A percentile compares a stretch with the other conserved stretches of the same genome.
These are phyloP conservation scores for Sebastiscus tertius DNA, from an alignment of 2,797 vertebrate genomes.

Conservation along the genomic window DNA sequence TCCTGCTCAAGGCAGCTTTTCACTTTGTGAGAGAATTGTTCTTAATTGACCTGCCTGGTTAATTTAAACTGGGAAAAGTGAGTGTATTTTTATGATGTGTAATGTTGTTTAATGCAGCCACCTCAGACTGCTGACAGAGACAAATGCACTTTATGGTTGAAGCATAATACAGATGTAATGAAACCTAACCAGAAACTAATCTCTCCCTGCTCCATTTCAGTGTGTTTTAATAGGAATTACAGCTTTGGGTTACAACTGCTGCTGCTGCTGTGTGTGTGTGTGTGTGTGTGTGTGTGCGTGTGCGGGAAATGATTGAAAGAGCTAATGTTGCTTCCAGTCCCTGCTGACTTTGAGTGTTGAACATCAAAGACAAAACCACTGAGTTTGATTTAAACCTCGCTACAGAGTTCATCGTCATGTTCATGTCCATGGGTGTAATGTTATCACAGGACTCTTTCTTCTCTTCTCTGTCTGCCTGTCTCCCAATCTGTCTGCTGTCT, in stretches of 20 bases:
- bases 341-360: slow-evolving; percentile 51
- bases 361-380: slow-evolving; percentile 63
- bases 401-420: slow-evolving; percentile 44
- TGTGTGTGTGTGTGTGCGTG: background rate
- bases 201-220: slow-evolving; percentile 36
- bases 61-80: slow-evolving; percentile 27
- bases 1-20: slow-evolving; percentile 26
- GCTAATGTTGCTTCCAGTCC: slow-evolving; percentile 46
- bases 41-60: slow-evolving; percentile 44
- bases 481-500: slow-evolving; percentile 32
- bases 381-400: slow-evolving; percentile 54
- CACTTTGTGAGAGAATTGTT: slow-evolving; percentile 27
- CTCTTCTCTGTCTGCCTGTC: slow-evolving; percentile 13
- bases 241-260: slow-evolving; percentile 33
- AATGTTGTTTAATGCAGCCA: slow-evolving; percentile 43
- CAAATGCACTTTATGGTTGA: slow-evolving; percentile 39
- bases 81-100: slow-evolving; percentile 31
- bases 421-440: slow-evolving; percentile 50
- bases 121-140: slow-evolving; percentile 46
- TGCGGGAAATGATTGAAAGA: slow-evolving; percentile 35
- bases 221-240: slow-evolving; percentile 48
- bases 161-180: slow-evolving; percentile 31
- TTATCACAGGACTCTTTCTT: slow-evolving; percentile 48
- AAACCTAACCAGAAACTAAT: slow-evolving; percentile 40
- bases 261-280: slow-evolving; percentile 10